Conservation (phyloP, 2,888 invertebrate species). For the Hyposoter didymator region DNA sequence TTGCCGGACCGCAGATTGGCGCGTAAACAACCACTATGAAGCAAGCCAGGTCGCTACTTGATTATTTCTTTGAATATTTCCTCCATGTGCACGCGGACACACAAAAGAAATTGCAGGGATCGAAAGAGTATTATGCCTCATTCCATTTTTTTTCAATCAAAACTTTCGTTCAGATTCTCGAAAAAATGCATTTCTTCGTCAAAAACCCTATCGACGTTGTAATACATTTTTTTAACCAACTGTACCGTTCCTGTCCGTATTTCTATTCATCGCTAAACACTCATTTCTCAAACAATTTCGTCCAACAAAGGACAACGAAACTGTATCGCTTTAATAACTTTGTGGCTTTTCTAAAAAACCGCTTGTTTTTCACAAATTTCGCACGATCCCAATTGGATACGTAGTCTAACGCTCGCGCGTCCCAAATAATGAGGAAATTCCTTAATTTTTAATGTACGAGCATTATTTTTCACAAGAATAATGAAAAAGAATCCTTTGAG, state of each 20-base stretch:
- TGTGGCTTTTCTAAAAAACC: too few relatives aligned
- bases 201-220: neutral
- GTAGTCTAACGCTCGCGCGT: too few relatives aligned
- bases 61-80: neutral
- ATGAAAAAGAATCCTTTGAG: neutral
- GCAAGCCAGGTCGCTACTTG: neutral
- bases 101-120: neutral
- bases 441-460: too few relatives aligned
- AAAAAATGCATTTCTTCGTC: neutral
- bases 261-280: neutral
- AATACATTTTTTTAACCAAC: neutral
- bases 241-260: neutral
- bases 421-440: too few relatives aligned
- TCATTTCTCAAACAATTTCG: neutral
- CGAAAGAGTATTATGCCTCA: neutral
- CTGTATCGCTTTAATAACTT: too few relatives aligned
- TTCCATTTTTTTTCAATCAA: neutral
- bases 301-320: too few relatives aligned
- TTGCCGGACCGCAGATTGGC: slow-evolving; percentile 26
- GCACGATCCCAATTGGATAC: too few relatives aligned
- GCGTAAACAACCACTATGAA: slow-evolving; percentile 46
- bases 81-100: neutral
- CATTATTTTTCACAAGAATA: neutral
- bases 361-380: too few relatives aligned
- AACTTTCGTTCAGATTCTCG: neutral